Evolutionary conservation across 2,888 invertebrate species (phyloP).

Genomic region (Lepidochitona cinerea): DNA sequence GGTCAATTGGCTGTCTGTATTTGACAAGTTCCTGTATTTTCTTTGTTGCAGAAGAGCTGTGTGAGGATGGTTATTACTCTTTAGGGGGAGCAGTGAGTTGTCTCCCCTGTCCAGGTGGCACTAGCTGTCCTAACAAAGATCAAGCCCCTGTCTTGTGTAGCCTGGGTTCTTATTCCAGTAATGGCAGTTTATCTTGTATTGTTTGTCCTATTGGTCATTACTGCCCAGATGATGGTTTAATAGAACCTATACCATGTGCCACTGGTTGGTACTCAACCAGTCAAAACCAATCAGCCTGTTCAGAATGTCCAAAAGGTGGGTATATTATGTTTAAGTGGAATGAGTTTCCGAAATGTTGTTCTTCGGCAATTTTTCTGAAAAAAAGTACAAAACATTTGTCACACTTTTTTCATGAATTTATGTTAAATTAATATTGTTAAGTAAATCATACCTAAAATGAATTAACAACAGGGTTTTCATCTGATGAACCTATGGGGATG

Average conservation of each 20-base stretch:
- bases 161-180: slow-evolving; percentile 46
- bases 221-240: slow-evolving; percentile 47
- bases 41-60: slow-evolving; percentile 34
- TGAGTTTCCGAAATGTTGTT: no score
- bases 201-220: slow-evolving; percentile 55
- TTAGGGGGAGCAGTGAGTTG: slow-evolving; percentile 47
- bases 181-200: slow-evolving; percentile 38
- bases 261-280: slow-evolving; percentile 52
- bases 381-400: no score
- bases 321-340: no score
- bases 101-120: slow-evolving; percentile 59
- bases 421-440: no score
- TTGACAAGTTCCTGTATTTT: background rate
- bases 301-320: slow-evolving; percentile 58
- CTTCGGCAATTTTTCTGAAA: no score
- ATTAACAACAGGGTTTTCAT: no score
- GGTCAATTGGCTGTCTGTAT: no score
- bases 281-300: slow-evolving; percentile 47
- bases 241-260: slow-evolving; percentile 45
- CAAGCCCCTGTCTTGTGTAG: slow-evolving; percentile 35
- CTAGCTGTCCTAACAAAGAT: slow-evolving; percentile 41
- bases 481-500: no score
- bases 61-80: slow-evolving; percentile 57
- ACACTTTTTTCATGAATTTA: no score
- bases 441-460: no score